Evolutionary conservation across 2,797 vertebrate species (phyloP).

Genomic region (Alauda arvensis): DNA sequence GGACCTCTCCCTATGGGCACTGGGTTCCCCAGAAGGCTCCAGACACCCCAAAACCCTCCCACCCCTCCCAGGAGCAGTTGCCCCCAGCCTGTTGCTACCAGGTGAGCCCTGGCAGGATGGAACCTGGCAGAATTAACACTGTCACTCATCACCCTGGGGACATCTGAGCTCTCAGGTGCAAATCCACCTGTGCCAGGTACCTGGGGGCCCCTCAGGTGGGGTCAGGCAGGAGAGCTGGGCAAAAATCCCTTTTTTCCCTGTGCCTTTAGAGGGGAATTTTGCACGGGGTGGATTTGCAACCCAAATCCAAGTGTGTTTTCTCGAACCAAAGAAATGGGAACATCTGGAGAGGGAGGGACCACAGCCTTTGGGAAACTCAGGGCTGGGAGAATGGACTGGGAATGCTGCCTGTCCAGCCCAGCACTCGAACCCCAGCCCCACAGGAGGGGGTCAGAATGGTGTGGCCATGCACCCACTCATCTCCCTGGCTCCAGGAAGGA

Average conservation of each 20-base stretch:
- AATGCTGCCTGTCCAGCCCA: neutral
- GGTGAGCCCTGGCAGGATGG: neutral
- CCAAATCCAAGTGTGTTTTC: fast-evolving
- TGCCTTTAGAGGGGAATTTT: neutral
- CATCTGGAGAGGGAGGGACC: neutral
- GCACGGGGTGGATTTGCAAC: neutral
- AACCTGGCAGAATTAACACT: neutral
- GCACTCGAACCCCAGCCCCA: neutral
- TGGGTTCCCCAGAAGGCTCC: neutral
- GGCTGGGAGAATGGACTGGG: fast-evolving
- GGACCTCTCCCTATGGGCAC: fast-evolving
- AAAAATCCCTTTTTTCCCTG: neutral
- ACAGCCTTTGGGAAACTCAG: neutral
- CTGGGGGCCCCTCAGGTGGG: neutral
- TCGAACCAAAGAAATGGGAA: neutral
- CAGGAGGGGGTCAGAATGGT: fast-evolving
- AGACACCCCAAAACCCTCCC: neutral
- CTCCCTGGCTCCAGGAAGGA: fast-evolving
- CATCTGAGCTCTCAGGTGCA: neutral
- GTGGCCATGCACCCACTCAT: neutral
- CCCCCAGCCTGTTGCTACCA: fast-evolving
- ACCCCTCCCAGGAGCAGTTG: neutral
- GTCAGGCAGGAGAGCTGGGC: neutral
- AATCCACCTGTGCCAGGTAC: neutral
- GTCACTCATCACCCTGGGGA: neutral